Evolutionary conservation across 1,140 invertebrate genomes (phyloP).

Genomic region (Venturia canescens): DNA sequence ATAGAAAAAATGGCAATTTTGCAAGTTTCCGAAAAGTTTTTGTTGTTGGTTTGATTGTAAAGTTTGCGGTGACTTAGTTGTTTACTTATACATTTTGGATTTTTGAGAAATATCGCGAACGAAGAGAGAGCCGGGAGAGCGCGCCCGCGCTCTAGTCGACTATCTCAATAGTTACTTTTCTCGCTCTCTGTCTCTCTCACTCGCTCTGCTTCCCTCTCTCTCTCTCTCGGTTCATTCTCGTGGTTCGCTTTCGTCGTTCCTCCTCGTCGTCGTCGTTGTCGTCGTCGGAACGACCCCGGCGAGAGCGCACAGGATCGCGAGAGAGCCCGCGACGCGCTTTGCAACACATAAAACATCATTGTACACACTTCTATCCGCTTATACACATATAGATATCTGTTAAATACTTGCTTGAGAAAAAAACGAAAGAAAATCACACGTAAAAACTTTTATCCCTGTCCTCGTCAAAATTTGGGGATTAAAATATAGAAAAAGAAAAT

Average conservation of each 20-base stretch:
- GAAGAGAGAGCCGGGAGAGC: background rate
- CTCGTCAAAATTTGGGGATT: background rate
- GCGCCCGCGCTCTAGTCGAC: constrained; percentile 7
- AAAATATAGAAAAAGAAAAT: constrained; percentile 13
- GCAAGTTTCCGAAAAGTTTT: background rate
- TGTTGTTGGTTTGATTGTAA: background rate
- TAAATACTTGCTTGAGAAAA: background rate
- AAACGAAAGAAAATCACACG: background rate
- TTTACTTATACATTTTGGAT: background rate
- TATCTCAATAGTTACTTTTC: background rate
- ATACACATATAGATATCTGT: background rate
- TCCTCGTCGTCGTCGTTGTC: constrained; percentile 42
- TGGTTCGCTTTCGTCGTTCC: constrained; percentile 29
- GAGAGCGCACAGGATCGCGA: constrained; percentile 44
- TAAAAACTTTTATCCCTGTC: background rate
- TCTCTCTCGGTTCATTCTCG: constrained; percentile 5
- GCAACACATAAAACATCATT: constrained; percentile 23
- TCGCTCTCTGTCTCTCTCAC: background rate
- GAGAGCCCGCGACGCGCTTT: constrained; percentile 38
- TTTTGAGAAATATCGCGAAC: background rate
- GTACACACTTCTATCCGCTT: background rate
- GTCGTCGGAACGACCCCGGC: constrained; percentile 42
- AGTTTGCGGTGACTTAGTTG: background rate
- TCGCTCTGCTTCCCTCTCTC: constrained; percentile 14
- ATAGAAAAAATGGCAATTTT: background rate